Conservation (phyloP, 2,797 vertebrate species). For the Echeneis naucrates region DNA sequence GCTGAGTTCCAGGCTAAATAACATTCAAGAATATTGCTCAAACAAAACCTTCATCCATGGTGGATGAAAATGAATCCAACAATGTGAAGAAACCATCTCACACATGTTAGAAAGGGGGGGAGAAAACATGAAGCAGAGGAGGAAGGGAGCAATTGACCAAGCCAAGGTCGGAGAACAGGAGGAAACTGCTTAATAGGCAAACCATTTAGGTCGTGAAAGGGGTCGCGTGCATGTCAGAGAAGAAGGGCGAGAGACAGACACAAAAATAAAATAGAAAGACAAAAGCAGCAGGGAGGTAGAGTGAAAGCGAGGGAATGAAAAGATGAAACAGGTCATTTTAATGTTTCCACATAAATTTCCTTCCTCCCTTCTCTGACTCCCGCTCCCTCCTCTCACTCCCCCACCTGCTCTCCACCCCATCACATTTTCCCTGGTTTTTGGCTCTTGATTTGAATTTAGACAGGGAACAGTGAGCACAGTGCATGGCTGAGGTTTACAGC, state of each 20-base stretch:
- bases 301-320: slow-evolving; percentile 8
- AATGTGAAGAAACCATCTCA: slow-evolving; percentile 49
- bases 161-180: slow-evolving; percentile 37
- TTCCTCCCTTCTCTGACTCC: slow-evolving; percentile 5
- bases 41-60: slow-evolving; percentile 41
- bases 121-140: slow-evolving; percentile 17
- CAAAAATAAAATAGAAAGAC: slow-evolving; percentile 5
- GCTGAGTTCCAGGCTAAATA: slow-evolving; percentile 36
- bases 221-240: background rate
- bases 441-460: slow-evolving; percentile 79
- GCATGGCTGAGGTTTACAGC: slow-evolving; percentile 66
- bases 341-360: slow-evolving; percentile 55
- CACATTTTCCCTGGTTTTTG: slow-evolving; percentile 61
- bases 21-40: slow-evolving; percentile 17
- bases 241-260: background rate
- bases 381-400: background rate
- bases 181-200: slow-evolving; percentile 32
- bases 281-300: background rate
- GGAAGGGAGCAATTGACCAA: slow-evolving; percentile 10
- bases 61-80: slow-evolving; percentile 39
- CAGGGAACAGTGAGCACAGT: slow-evolving; percentile 58
- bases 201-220: slow-evolving; percentile 12
- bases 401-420: slow-evolving; percentile 33
- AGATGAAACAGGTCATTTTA: slow-evolving; percentile 49
- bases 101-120: slow-evolving; percentile 21